A percentile compares a stretch with the other conserved stretches of the same genome.
Conservation (phyloP, 2,888 invertebrate species). For the Monochamus alternatus region DNA sequence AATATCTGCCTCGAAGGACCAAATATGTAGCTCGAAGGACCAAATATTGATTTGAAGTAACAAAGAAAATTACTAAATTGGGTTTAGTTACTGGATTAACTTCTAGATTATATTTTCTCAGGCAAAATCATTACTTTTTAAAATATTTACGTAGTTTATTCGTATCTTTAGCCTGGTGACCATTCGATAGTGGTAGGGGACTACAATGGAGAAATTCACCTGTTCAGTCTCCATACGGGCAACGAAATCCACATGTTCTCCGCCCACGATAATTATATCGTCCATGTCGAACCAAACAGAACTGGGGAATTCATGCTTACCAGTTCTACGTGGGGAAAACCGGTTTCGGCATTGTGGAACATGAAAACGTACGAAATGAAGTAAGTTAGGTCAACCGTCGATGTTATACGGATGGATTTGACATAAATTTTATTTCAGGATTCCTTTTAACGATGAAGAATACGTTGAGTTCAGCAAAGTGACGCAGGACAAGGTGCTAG, state of each 20-base stretch:
- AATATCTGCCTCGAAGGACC: too few species aligned
- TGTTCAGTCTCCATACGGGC: conserved; percentile 89
- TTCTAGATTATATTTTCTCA: too few species aligned
- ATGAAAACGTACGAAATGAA: conserved; percentile 78
- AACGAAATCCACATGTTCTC: conserved; percentile 84
- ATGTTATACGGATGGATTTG: conserved; percentile 34
- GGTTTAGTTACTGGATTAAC: too few species aligned
- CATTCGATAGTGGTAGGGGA: conserved; percentile 86
- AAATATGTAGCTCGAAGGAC: too few species aligned
- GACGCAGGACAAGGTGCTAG: conserved; percentile 88
- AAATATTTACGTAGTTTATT: too few species aligned
- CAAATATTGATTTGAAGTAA: too few species aligned
- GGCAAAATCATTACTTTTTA: too few species aligned
- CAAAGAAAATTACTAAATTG: too few species aligned
- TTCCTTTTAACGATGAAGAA: conserved; percentile 86
- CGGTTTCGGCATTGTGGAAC: conserved; percentile 87
- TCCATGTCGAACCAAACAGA: conserved; percentile 82
- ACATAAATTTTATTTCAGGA: conserved; percentile 70
- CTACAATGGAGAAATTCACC: conserved; percentile 90
- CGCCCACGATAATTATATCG: conserved; percentile 91
- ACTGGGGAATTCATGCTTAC: conserved; percentile 87
- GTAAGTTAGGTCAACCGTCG: conserved; percentile 70
- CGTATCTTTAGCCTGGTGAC: conserved; percentile 65
- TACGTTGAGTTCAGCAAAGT: conserved; percentile 94
- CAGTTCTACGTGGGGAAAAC: conserved; percentile 89